Evolutionary conservation across 30 jellyfish, hydroid and myxozoan genomes (phyloP).

Genomic region (Hydra vulgaris): DNA sequence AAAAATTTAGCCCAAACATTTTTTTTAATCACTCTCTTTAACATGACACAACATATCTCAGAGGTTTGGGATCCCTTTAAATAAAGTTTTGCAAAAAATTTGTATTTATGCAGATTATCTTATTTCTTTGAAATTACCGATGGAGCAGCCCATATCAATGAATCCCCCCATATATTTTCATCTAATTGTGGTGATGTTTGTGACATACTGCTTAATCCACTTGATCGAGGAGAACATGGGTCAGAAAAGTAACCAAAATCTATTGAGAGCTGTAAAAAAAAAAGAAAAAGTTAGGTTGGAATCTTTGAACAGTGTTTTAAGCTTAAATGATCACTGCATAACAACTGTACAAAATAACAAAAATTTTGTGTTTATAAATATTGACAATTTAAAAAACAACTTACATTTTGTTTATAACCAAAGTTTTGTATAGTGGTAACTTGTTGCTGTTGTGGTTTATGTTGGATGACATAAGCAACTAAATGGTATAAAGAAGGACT

Average conservation of each 20-base stretch:
- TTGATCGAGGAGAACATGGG: constrained; percentile 69
- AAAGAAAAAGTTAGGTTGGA: constrained; percentile 17
- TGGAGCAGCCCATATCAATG: too few species aligned
- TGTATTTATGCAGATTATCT: too few species aligned
- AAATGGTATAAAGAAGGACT: constrained; percentile 20
- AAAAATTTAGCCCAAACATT: too few species aligned
- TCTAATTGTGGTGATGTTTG: constrained; percentile 76
- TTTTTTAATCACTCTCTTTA: too few species aligned
- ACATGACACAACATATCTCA: too few species aligned
- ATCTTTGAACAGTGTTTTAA: constrained; percentile 21
- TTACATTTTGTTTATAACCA: too few species aligned
- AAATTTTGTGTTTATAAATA: background rate
- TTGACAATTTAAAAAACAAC: background rate
- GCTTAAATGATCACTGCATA: background rate
- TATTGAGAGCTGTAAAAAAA: background rate
- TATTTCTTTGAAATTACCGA: too few species aligned
- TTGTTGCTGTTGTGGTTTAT: constrained; percentile 23
- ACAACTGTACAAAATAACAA: background rate
- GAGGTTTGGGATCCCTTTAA: too few species aligned
- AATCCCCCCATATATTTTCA: too few species aligned
- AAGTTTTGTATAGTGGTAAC: background rate
- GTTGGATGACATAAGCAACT: background rate
- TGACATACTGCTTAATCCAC: constrained; percentile 42
- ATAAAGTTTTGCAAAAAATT: too few species aligned
- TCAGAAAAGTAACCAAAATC: constrained; percentile 55